Evolutionary conservation across 1,140 invertebrate species (phyloP), one percentile per base, ranked within the genome.

Genomic region (Melipona quadrifasciata): DNA sequence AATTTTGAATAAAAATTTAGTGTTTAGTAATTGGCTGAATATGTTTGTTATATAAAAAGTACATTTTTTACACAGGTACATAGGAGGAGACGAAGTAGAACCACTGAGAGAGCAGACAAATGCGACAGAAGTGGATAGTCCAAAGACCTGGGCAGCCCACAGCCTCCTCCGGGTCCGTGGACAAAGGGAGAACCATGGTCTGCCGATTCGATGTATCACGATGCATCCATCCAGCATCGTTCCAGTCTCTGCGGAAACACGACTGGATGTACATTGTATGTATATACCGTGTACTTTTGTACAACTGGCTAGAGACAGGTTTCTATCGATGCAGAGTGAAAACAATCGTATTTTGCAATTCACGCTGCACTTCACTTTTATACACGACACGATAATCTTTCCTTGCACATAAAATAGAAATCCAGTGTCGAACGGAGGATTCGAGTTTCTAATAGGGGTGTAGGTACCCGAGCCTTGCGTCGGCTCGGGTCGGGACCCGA

Each of bases 201-300:
- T 96, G 74, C 96, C 96, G 79, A 95, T 98, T 82, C 95, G 96
- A 82, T 98, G 98, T 92, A 95, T 98, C 21, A 97, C 97, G 31
- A 95, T 97, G 64, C 98, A 98, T 92, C 97, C 98, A 74, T 97
- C 97, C 5, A 98, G 97, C 92, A 94, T 96, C n/a, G 95, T 96
- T 65, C 95, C 85, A 96, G 96, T 96, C 87, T 95, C 96, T 34
- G 95, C 96, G 31, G 96, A 96, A 88, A 97, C 97, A 57, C 95
- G 96, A 87, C 95, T 98, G 70, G 97, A 98, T 94, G 96, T 99
- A 86, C 97, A 98, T 92, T 99, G 98, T 98, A 95, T 97, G 97
- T 97, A 87, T n/a, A 82, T 84, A 31, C 17, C 21, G 17, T 8
- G 12, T 55, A 17, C 21, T 21, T 61, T 58, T 72, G 2, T 31